phyloP scores from a whole-genome alignment of 1,140 invertebrate species.

The Nymphalis io region DNA sequence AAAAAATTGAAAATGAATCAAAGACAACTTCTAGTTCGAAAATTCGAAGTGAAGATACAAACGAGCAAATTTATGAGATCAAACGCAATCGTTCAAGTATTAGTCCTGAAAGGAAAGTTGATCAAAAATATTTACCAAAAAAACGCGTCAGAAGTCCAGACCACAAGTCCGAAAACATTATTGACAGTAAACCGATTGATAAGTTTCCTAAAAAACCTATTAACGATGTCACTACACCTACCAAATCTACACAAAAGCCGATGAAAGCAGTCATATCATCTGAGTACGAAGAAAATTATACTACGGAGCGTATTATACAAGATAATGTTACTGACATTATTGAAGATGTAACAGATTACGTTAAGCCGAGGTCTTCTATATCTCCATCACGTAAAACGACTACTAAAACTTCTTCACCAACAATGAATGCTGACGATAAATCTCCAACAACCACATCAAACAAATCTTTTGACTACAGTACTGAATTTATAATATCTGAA shows the following conservation, averaged over 20 bases:
- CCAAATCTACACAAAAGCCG: not conserved
- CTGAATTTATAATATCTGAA: constrained; percentile 42
- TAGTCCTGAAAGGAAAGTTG: constrained; percentile 22
- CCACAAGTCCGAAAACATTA: not conserved
- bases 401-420: not conserved
- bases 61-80: not conserved
- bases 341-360: constrained; percentile 7
- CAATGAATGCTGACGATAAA: not conserved
- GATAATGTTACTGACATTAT: constrained; percentile 2
- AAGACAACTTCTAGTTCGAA: not conserved
- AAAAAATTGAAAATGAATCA: constrained; percentile 1
- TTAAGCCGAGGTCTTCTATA: not conserved
- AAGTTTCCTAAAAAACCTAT: not conserved
- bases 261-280: not conserved
- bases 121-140: not conserved
- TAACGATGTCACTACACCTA: not conserved
- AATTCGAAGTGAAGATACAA: not conserved
- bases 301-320: not conserved
- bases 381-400: not conserved
- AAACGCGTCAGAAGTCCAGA: constrained; percentile 12
- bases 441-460: not conserved
- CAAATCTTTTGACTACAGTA: not conserved
- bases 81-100: constrained; percentile 15
- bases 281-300: not conserved
- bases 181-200: not conserved